Conservation (phyloP, 2,797 vertebrate genomes). For the Tenualosa thibaudeaui region DNA sequence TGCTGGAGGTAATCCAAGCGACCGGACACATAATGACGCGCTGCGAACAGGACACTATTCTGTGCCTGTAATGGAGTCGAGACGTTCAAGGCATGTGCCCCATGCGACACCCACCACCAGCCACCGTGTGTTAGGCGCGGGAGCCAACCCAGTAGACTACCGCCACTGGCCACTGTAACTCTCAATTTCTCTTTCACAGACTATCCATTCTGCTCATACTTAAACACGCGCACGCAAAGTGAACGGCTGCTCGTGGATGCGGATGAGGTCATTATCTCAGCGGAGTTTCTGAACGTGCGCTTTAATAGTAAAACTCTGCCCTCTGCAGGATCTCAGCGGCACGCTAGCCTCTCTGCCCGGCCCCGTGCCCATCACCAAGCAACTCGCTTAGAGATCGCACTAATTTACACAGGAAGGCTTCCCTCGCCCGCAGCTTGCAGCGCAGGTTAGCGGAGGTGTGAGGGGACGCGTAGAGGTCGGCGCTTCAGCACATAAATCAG, state of each 20-base stretch:
- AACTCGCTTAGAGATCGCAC: not conserved
- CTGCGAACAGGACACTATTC: not conserved
- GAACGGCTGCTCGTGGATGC: conserved; percentile 50
- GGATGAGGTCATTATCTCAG: conserved; percentile 60
- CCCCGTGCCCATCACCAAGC: not conserved
- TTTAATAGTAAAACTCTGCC: conserved; percentile 78
- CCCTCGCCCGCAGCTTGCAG: not conserved
- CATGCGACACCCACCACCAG: no score
- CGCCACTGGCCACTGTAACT: not conserved
- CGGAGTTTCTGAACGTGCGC: conserved; percentile 40
- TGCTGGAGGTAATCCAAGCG: not conserved
- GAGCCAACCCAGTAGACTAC: no score
- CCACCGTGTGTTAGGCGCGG: no score
- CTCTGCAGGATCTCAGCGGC: conserved; percentile 73
- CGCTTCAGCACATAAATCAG: not conserved
- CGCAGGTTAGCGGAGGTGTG: not conserved
- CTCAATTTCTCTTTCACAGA: not conserved
- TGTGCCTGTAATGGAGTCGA: not conserved
- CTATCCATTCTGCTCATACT: not conserved
- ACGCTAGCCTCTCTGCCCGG: conserved; percentile 46
- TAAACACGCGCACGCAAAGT: conserved; percentile 22
- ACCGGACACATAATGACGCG: not conserved
- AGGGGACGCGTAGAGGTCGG: not conserved
- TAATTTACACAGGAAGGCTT: not conserved
- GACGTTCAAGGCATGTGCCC: no score